Base-by-base conservation (phyloP, 2,113 vertebrate species). In the Odontophorus gujanensis region DNA sequence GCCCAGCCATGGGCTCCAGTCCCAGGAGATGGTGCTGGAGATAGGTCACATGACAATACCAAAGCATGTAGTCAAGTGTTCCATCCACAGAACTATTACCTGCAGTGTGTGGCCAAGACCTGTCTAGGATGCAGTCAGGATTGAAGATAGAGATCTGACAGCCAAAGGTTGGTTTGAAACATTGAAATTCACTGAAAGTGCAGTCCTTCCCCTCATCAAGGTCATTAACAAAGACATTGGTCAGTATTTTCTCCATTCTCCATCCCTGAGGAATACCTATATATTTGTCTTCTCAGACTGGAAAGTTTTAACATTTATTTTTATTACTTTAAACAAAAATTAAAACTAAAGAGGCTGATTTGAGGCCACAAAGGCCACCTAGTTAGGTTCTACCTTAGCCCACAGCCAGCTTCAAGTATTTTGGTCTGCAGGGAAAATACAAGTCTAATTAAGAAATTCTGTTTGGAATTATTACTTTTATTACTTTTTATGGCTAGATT, bases 21-120 rank as follows among this genome's bases (percentile, higher is more conserved):
- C 6, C 19, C 9, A 68, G 5, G 32, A 59, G 48, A 48, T 3
- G 34, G 4, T 17, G 18, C 5, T 30, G 51, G 42, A 66, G n/a
- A 30, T 67, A 50, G 34, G 8, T 13, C 20, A 34, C 26, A 7
- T 40, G 22, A 45, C 8, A 45, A 30, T 21, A 8, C 19, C 2
- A 7, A 18, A 43, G 2, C 4, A 6, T 1, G 3, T 25, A 9
- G 32, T 20, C 20, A n/a, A 14, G 8, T 3, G 6, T 3, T 38
- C 21, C 17, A 30, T 63, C 34, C 34, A 32, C 3, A 59, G 4
- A 30, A 2, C 4, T 3, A 2, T 43, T 32, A 15, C 6, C 20
- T 28, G n/a, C 0, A 0, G 3, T 14, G 7, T 0, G 1, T 57
- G 28, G 21, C 5, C 26, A 69, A 61, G 42, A 26, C 13, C 17